Conservation (phyloP, 2,888 invertebrate species). For the Rosalia funebris region DNA sequence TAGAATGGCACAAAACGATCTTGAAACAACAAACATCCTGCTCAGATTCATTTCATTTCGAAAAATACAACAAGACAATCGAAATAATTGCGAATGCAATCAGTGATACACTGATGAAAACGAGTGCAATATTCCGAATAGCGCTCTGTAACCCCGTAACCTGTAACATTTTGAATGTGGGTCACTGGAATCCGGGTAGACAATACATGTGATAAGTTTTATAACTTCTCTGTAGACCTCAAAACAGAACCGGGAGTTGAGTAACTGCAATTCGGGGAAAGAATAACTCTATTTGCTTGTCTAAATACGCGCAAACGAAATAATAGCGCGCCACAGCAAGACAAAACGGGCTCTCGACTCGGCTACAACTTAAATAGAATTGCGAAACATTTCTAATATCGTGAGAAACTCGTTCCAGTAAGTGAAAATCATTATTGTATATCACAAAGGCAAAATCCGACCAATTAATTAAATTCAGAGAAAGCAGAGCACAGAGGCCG, state of each 20-base stretch:
- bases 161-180: slow-evolving; percentile 43
- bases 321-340: too few relatives aligned
- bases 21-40: background rate
- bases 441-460: too few relatives aligned
- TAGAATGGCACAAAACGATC: too few relatives aligned
- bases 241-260: background rate
- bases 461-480: too few relatives aligned
- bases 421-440: too few relatives aligned
- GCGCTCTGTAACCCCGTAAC: slow-evolving; percentile 35
- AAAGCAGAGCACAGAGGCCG: too few relatives aligned
- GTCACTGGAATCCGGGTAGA: slow-evolving; percentile 28
- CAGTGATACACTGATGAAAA: background rate
- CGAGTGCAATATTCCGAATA: slow-evolving; percentile 21
- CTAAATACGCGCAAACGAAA: background rate
- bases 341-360: too few relatives aligned
- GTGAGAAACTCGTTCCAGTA: too few relatives aligned
- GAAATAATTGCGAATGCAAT: slow-evolving; percentile 5
- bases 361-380: too few relatives aligned
- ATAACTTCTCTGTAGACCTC: slow-evolving; percentile 7
- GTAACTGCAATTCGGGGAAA: background rate
- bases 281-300: background rate
- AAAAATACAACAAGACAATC: background rate
- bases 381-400: too few relatives aligned
- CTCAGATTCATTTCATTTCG: background rate
- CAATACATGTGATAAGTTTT: slow-evolving; percentile 12